Evolutionary conservation across 2,888 invertebrate genomes (phyloP).

Genomic region (Isotomurus palustris): DNA sequence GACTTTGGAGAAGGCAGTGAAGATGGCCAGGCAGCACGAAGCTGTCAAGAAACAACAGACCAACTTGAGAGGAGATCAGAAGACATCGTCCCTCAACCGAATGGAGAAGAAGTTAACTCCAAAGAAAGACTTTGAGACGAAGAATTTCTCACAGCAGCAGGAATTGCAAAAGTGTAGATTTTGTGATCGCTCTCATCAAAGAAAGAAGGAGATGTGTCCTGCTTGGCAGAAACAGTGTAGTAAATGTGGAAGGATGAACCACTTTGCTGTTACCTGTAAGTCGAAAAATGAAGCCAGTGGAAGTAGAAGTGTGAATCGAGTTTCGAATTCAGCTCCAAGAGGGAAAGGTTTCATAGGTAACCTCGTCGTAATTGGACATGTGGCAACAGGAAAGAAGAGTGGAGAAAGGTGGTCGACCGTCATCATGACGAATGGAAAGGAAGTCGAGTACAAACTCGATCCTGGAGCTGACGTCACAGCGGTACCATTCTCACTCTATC

Average conservation of each 20-base stretch:
- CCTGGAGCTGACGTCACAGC: slow-evolving; percentile 31
- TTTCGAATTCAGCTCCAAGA: background rate
- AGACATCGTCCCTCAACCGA: slow-evolving; percentile 37
- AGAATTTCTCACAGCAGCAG: background rate
- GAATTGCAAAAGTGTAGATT: background rate
- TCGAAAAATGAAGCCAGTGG: too few species aligned
- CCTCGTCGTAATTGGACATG: background rate
- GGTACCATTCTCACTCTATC: slow-evolving; percentile 9
- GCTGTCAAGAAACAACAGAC: slow-evolving; percentile 13
- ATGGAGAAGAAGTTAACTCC: slow-evolving; percentile 15
- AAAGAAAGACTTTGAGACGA: background rate
- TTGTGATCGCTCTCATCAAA: background rate
- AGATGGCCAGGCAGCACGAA: slow-evolving; percentile 20
- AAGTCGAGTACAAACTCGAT: slow-evolving; percentile 24
- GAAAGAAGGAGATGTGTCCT: slow-evolving; percentile 13
- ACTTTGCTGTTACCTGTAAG: slow-evolving; percentile 14
- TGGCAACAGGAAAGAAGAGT: background rate
- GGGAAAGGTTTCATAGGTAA: background rate
- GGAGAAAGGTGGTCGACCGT: background rate
- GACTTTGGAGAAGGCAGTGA: slow-evolving; percentile 19
- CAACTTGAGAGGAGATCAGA: slow-evolving; percentile 16
- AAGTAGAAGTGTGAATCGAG: too few species aligned
- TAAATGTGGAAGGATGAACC: slow-evolving; percentile 20
- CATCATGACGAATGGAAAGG: background rate
- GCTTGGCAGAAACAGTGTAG: slow-evolving; percentile 19